Evolutionary conservation across 2,888 invertebrate species (phyloP).

Genomic region (Cinara cedri): DNA sequence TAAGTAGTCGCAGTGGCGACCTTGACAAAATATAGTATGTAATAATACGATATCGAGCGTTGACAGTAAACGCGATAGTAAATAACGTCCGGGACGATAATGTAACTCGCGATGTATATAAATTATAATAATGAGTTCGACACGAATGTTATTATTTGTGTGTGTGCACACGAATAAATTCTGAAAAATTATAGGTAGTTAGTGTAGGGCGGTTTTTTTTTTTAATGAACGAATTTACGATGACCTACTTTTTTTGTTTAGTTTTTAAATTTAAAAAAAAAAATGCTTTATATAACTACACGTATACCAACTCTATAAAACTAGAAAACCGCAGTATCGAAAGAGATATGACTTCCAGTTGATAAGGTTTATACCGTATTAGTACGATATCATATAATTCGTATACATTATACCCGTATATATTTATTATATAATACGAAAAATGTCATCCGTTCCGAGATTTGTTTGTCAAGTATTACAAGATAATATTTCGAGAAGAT

Average conservation of each 20-base stretch:
- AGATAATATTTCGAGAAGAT: conserved; percentile 32
- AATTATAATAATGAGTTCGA: neutral
- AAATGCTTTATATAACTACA: neutral
- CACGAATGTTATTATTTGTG: neutral
- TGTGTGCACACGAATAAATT: neutral
- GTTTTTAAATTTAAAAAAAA: too few species aligned
- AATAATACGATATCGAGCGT: neutral
- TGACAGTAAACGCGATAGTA: neutral
- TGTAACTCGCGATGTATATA: neutral
- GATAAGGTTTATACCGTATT: conserved; percentile 4
- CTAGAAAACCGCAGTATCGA: conserved; percentile 19
- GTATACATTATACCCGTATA: neutral
- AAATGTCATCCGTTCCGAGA: conserved; percentile 30
- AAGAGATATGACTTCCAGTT: conserved; percentile 34
- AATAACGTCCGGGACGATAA: neutral
- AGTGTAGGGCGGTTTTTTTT: neutral
- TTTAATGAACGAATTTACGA: neutral
- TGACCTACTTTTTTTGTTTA: conserved; percentile 15
- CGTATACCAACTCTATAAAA: neutral
- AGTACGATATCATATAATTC: conserved; percentile 26
- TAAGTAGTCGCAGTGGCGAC: neutral
- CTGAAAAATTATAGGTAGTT: neutral
- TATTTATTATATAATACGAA: neutral
- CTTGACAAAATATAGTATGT: neutral
- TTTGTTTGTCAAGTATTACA: conserved; percentile 39